Percentiles rank a stretch among this genome's conserved stretches.
These are phyloP conservation scores for Cataglyphis cursor DNA, from an alignment of 2,888 invertebrate genomes.

Conservation along the genomic window DNA sequence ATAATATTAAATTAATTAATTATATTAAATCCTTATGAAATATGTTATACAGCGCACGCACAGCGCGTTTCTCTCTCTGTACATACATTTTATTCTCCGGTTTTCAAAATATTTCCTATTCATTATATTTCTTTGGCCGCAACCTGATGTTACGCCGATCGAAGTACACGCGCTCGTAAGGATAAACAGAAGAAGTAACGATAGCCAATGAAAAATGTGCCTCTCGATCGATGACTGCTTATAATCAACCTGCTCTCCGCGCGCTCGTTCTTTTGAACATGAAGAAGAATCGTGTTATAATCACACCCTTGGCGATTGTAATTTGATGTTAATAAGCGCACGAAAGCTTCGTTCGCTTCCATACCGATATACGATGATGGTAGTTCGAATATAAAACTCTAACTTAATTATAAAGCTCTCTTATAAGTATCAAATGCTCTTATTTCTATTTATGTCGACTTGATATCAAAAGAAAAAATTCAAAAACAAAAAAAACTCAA, in stretches of 20 bases:
- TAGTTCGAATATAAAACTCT: constrained; percentile 52
- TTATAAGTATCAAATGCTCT: neutral
- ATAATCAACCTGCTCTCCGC: constrained; percentile 52
- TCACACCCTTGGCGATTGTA: constrained; percentile 59
- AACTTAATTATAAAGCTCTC: constrained; percentile 53
- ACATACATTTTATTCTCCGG: neutral
- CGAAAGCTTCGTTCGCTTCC: constrained; percentile 52
- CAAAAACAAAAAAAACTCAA: neutral
- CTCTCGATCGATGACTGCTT: constrained; percentile 36
- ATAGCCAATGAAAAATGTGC: constrained; percentile 28
- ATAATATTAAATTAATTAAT: neutral
- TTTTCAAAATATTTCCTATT: neutral
- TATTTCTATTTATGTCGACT: neutral
- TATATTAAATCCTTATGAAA: neutral
- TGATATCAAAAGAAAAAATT: neutral
- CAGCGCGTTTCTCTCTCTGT: no score
- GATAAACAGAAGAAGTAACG: neutral
- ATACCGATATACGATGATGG: constrained; percentile 21
- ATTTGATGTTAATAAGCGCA: constrained; percentile 67
- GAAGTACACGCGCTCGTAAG: neutral
- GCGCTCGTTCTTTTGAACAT: constrained; percentile 57
- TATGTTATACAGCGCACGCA: neutral
- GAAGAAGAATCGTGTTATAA: constrained; percentile 62
- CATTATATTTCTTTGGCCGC: neutral
- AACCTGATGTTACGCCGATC: neutral